Evolutionary conservation across 2,888 invertebrate species (phyloP), one percentile per base, ranked within the genome.

Genomic region (Zygaena filipendulae): DNA sequence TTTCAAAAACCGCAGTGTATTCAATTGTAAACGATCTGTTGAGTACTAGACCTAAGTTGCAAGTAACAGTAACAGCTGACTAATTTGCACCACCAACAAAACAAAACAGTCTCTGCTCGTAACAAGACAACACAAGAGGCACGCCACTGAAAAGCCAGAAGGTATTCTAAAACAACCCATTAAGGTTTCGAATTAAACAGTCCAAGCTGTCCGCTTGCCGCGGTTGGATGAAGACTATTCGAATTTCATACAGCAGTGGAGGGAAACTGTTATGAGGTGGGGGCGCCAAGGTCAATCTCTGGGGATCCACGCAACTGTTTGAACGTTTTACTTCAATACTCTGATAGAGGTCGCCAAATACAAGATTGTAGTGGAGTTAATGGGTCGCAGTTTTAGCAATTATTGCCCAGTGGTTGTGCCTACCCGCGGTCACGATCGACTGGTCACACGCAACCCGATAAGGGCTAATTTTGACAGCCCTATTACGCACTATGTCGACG

Each of bases 31-130:
- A n/a, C n/a, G n/a, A n/a, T n/a, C n/a, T 55, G 49, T 49, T 53
- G 45, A 56, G 49, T 50, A 74, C 75, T 72, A 72, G 62, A 45
- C 52, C 48, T 42, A 38, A 49, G 47, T 44, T 39, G n/a, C n/a
- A n/a, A n/a, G n/a, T n/a, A n/a, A n/a, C 56, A 54, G 52, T 54
- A 69, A 69, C 74, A 75, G 74, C 75, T 77, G 75, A 69, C 68
- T 61, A 64, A 68, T 67, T 70, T 70, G 63, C 68, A 61, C 52
- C 45, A 55, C 59, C 49, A 66, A 59, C 71, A 70, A 70, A 72
- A 74, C 69, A 74, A 66, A 59, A 56, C 52, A 34, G 31, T 36
- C 30, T 32, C 32, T 32, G 35, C 33, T 27, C 36, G 40, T 38
- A 29, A 39, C 36, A 31, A 27, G 49, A 56, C 39, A 42, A 27